A percentile compares a stretch with the other conserved stretches of the same genome.
Evolutionary conservation across 1,140 invertebrate species (phyloP).

Genomic region (Homalodisca vitripennis): DNA sequence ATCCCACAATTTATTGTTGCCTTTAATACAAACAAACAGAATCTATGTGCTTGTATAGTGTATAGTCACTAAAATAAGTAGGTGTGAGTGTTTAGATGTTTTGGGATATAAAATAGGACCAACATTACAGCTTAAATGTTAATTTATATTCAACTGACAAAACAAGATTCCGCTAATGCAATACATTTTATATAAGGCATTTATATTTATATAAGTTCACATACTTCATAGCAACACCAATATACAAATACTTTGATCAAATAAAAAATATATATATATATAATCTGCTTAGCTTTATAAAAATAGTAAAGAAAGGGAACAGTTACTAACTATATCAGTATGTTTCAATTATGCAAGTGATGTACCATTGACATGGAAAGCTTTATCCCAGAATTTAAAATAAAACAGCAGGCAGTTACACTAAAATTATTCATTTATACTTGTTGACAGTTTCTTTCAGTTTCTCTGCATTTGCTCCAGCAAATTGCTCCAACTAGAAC

Average conservation of each 20-base stretch:
- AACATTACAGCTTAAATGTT: too few relatives aligned
- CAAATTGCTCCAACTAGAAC: slow-evolving; percentile 58
- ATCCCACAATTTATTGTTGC: too few relatives aligned
- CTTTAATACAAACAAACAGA: too few relatives aligned
- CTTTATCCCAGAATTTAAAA: slow-evolving; percentile 2
- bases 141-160: too few relatives aligned
- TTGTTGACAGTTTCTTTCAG: slow-evolving; percentile 55
- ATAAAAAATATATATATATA: slow-evolving; percentile 5
- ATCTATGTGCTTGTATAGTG: too few relatives aligned
- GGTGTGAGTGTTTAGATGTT: too few relatives aligned
- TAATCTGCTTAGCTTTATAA: neutral
- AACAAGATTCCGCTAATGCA: too few relatives aligned
- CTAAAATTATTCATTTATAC: slow-evolving; percentile 29
- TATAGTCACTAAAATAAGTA: too few relatives aligned
- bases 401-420: neutral
- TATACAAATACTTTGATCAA: neutral
- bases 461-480: slow-evolving; percentile 76
- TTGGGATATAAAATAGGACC: too few relatives aligned
- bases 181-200: slow-evolving; percentile 8
- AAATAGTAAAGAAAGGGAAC: neutral
- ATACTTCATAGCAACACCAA: slow-evolving; percentile 1
- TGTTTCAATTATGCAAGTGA: neutral
- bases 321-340: too few relatives aligned
- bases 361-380: slow-evolving; percentile 12
- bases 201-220: too few relatives aligned